These are phyloP conservation scores for Ericerus pela DNA, from an alignment of 1,140 invertebrate genomes.

Conservation along the genomic window DNA sequence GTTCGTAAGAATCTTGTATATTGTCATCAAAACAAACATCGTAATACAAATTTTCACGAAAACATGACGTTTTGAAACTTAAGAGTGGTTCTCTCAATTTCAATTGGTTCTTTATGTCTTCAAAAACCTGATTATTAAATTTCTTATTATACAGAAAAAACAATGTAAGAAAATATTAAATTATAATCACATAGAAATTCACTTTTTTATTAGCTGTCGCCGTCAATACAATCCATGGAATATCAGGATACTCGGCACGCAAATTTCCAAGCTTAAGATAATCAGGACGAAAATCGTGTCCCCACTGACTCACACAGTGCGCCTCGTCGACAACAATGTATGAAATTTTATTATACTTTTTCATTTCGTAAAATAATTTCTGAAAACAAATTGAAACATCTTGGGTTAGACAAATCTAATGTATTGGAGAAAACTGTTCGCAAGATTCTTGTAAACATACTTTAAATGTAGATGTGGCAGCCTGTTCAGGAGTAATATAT, in stretches of 20 bases:
- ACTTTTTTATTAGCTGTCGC: slow-evolving; percentile 59
- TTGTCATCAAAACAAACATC: slow-evolving; percentile 65
- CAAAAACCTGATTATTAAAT: slow-evolving; percentile 32
- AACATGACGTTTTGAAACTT: slow-evolving; percentile 45
- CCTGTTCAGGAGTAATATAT: slow-evolving; percentile 86
- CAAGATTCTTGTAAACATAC: slow-evolving; percentile 22
- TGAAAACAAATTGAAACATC: slow-evolving; percentile 20
- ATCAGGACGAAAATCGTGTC: slow-evolving; percentile 91
- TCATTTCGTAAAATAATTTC: slow-evolving; percentile 32
- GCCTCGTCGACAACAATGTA: slow-evolving; percentile 82
- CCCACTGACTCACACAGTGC: slow-evolving; percentile 96
- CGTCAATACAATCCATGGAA: slow-evolving; percentile 82
- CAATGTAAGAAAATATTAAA: no score
- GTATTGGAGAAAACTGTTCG: neutral
- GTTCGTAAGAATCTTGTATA: slow-evolving; percentile 55
- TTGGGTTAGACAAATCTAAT: neutral
- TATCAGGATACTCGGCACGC: slow-evolving; percentile 40
- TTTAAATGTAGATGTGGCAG: slow-evolving; percentile 59
- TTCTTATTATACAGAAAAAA: neutral
- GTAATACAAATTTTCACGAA: slow-evolving; percentile 51
- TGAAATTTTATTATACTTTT: slow-evolving; percentile 36
- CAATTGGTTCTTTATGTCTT: slow-evolving; percentile 41
- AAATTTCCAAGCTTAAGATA: slow-evolving; percentile 69
- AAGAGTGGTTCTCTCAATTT: slow-evolving; percentile 36
- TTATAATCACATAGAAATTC: neutral